Percentiles rank a stretch among this genome's conserved stretches.
These are phyloP conservation scores for Synanthedon formicaeformis DNA, from an alignment of 2,888 invertebrate genomes.

Conservation along the genomic window DNA sequence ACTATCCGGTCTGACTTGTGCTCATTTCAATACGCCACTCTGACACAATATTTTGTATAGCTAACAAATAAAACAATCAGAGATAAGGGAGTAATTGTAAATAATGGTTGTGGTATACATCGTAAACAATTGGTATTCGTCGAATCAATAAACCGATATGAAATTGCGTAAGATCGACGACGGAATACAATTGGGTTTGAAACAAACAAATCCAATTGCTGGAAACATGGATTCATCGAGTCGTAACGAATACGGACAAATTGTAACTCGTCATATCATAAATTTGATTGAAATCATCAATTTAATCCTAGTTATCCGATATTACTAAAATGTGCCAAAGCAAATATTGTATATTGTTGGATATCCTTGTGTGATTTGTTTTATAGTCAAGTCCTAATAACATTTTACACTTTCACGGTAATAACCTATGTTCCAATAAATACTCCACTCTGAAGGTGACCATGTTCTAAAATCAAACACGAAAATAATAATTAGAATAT, in stretches of 20 bases:
- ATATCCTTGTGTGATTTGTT: no score
- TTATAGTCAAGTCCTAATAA: no score
- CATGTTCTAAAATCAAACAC: no score
- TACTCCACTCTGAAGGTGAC: no score
- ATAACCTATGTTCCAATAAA: no score
- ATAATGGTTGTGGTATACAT: slow-evolving; percentile 27
- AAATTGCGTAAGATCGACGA: slow-evolving; percentile 32
- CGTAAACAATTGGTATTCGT: slow-evolving; percentile 23
- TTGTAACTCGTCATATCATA: slow-evolving; percentile 28
- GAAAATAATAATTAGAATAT: no score
- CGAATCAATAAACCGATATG: slow-evolving; percentile 27
- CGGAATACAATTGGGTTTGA: slow-evolving; percentile 10
- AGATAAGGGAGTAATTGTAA: slow-evolving; percentile 31
- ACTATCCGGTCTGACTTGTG: neutral
- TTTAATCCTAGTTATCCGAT: no score
- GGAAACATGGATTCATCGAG: slow-evolving; percentile 22
- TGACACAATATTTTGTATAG: slow-evolving; percentile 20
- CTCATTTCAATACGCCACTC: slow-evolving; percentile 1
- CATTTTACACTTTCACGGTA: no score
- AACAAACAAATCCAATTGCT: neutral
- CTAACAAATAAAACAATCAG: slow-evolving; percentile 25
- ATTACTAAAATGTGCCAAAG: no score
- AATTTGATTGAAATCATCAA: neutral
- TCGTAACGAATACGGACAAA: slow-evolving; percentile 17
- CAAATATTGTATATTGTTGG: no score